Evolutionary conservation across 2,113 vertebrate species (phyloP).

Genomic region (Rana temporaria): DNA sequence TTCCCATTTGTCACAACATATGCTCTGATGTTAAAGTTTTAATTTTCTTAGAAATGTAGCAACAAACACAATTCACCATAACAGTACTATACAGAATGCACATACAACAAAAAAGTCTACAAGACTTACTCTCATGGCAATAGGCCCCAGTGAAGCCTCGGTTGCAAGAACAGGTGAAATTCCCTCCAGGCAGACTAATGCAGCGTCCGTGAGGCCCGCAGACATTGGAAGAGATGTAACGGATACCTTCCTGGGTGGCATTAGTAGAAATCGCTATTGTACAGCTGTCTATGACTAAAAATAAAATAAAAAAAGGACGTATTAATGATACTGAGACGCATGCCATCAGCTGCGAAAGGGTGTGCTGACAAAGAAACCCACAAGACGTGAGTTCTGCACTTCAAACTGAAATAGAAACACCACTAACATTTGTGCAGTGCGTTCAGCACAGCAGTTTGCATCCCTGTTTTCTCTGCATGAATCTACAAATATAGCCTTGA

Average conservation of each 20-base stretch:
- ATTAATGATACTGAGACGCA: constrained; percentile 49
- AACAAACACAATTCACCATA: neutral
- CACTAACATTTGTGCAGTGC: constrained; percentile 1
- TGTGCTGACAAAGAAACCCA: constrained; percentile 33
- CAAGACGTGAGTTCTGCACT: neutral
- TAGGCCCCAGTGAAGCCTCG: constrained; percentile 91
- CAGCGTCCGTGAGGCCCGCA: constrained; percentile 92
- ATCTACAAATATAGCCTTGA: constrained; percentile 1
- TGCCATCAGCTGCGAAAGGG: constrained; percentile 43
- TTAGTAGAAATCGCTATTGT: constrained; percentile 85
- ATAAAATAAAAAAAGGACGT: constrained; percentile 22
- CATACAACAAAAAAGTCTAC: neutral
- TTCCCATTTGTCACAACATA: no score
- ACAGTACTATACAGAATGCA: neutral
- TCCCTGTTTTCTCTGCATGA: neutral
- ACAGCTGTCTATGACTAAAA: constrained; percentile 91
- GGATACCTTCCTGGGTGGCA: constrained; percentile 72
- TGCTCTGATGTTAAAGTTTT: no score
- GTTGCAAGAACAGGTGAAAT: constrained; percentile 93
- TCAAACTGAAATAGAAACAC: constrained; percentile 27
- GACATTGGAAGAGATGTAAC: constrained; percentile 83
- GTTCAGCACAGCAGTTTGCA: neutral
- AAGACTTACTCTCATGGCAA: constrained; percentile 94
- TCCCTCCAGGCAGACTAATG: constrained; percentile 87
- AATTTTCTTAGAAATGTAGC: neutral